These are phyloP conservation scores for Chouioia cunea DNA, from an alignment of 2,888 invertebrate genomes.

Conservation along the genomic window DNA sequence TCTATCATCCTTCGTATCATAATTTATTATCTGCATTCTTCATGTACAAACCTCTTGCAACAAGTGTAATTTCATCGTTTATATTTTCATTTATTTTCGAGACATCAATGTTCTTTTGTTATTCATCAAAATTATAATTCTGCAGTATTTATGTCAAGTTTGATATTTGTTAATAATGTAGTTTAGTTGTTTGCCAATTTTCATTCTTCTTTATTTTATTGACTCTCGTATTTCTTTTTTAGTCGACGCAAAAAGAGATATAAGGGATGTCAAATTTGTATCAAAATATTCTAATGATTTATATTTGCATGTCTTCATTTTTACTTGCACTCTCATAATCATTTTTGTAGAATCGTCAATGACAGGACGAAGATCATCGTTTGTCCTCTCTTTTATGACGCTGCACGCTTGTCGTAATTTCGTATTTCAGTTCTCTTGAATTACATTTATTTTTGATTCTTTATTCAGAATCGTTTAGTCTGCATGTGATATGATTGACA, in stretches of 20 bases:
- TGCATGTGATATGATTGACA: conserved; percentile 48
- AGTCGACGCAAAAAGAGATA: conserved; percentile 28
- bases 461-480: conserved; percentile 40
- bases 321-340: conserved; percentile 41
- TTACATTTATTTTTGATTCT: conserved; percentile 42
- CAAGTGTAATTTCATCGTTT: conserved; percentile 39
- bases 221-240: conserved; percentile 33
- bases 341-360: conserved; percentile 40
- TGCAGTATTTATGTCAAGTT: conserved; percentile 35
- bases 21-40: conserved; percentile 39
- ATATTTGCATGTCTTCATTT: conserved; percentile 46
- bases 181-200: conserved; percentile 38
- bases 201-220: conserved; percentile 22
- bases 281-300: conserved; percentile 22
- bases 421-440: conserved; percentile 40
- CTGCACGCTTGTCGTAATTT: conserved; percentile 43
- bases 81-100: conserved; percentile 42
- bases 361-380: conserved; percentile 33
- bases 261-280: conserved; percentile 35
- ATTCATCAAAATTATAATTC: conserved; percentile 36
- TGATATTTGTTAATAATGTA: conserved; percentile 40
- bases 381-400: conserved; percentile 38
- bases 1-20: conserved; percentile 30
- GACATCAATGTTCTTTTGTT: conserved; percentile 42
- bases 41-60: conserved; percentile 41